phyloP scores from a whole-genome alignment of 23 tunicate genomes.

The Pegea sp. region DNA sequence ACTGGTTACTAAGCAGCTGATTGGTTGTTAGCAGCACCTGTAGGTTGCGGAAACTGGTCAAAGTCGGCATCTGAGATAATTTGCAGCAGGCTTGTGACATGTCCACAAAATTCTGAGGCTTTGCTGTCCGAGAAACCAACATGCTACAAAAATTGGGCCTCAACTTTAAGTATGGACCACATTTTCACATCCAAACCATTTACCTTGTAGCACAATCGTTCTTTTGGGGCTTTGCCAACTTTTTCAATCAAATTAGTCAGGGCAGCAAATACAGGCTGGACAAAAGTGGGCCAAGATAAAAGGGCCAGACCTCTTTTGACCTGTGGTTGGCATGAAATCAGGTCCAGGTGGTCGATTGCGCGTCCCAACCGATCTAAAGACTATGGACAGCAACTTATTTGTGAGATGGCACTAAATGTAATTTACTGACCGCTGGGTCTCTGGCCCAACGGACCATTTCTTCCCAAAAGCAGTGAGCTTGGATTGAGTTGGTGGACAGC shows the following conservation, averaged over 20 bases:
- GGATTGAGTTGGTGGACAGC: conserved; percentile 17
- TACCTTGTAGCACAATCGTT: conserved; percentile 52
- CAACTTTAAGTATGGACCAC: no score
- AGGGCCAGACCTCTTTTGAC: conserved; percentile 38
- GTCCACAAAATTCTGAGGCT: conserved; percentile 31
- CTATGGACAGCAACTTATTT: no score
- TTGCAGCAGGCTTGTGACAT: conserved; percentile 33
- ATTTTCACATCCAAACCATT: no score
- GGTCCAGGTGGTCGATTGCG: conserved; percentile 14
- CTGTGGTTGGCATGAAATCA: conserved; percentile 22
- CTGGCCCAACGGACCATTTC: conserved; percentile 41
- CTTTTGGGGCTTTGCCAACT: conserved; percentile 77
- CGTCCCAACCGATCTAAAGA: background rate
- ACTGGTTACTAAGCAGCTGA: no score
- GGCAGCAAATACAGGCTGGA: conserved; percentile 15
- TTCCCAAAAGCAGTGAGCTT: conserved; percentile 78
- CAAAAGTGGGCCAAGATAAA: conserved; percentile 45
- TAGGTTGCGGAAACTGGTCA: conserved; percentile 9
- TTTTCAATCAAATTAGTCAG: conserved; percentile 53
- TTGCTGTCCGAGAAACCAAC: conserved; percentile 22
- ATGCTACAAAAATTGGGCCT: no score
- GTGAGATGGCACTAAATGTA: no score
- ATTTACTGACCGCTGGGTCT: conserved; percentile 41
- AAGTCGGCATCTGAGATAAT: conserved; percentile 24
- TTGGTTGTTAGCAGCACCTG: background rate